Evolutionary conservation across 2,888 invertebrate species (phyloP), one percentile per base, ranked within the genome.

Genomic region (Stenodema calcarata): DNA sequence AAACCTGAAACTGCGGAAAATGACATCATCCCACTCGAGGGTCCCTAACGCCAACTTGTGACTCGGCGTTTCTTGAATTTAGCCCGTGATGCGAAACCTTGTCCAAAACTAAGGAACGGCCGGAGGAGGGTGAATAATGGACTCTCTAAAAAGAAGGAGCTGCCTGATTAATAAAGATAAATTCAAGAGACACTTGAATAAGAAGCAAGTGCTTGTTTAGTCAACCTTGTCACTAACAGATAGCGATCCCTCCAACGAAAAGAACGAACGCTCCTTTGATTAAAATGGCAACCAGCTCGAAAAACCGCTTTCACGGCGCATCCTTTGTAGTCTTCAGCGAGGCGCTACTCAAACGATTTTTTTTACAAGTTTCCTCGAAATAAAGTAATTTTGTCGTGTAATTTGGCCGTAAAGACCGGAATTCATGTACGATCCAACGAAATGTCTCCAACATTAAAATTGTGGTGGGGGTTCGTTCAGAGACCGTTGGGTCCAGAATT

Each of bases 161-260:
- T 11, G 41, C 35, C 82, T 69, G 62, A 69, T 82, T 82, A 82
- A 69, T 82, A 82, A 82, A 82, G 82, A 82, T 82, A 82, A 82
- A 82, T 82, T 82, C 82, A 82, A 82, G 82, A 69, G 69, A 62
- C 41, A 41, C 82, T 82, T 35, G 82, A 82, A 82, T 54, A 82
- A 35, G 82, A 69, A 62, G 69, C 82, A 62, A 82, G 82, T 69
- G 82, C 82, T 82, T 82, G 82, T 82, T 82, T 82, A 62, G 82
- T 42, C 69, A 41, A 28, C 41, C 82, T 82, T 82, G 82, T 82
- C 82, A 82, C 42, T 47, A 82, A 82, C 82, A 62, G 82, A 82
- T 82, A 78, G 78, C 82, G 62, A 80, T 50, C 80, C 80, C 16
- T 54, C n/a, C 80, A 50, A 50, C 27, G 54, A 80, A 54, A 54